Base-by-base conservation (phyloP, 2,888 invertebrate genomes). In the Tuberolachnus salignus region DNA sequence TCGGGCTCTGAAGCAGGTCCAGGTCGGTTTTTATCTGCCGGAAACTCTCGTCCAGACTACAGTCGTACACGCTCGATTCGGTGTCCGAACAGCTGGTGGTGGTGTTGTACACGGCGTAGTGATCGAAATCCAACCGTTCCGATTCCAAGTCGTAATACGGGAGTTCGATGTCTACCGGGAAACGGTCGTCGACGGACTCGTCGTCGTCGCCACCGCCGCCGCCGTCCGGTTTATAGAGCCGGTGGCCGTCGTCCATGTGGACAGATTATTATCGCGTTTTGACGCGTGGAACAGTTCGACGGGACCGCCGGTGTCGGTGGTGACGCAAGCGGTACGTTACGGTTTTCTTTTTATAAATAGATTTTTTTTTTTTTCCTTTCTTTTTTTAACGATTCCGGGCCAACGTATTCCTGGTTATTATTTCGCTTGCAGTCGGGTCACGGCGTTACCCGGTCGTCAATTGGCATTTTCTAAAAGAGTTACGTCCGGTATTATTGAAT, bases 381-480 rank as follows among this genome's bases (percentile, higher is more conserved):
- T 55, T 75, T 23, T 61, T 42, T 51, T 19, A 49, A 16, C 21
- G 59, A 19, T 57, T 69, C 69, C 59, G 34, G 67, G 69, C 59
- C 75, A 66, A 75, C 55, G 49, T 67, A 34, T 78, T 69, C 23
- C 67, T 26, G 66, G 75, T 75, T 75, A 67, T 49, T 67, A n/a
- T n/a, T n/a, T n/a, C n/a, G n/a, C n/a, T n/a, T n/a, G n/a, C n/a
- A n/a, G 51, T 67, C 55, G 44, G n/a, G 44, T 63, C 11, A 23
- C 59, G 19, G 53, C 10, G 44, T 44, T 19, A 64, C 55, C 57
- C 53, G 23, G 64, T 66, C 53, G 64, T 66, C 53, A 55, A 55
- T 26, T 44, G 67, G 34, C 67, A 57, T 67, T 67, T 57, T 75
- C 75, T 75, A 66, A 9, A 75, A 75, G 42, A 61, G 34, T 3